Evolutionary conservation across 2,888 invertebrate genomes (phyloP), one percentile per base, ranked within the genome.

Genomic region (Itoplectis maculator): DNA sequence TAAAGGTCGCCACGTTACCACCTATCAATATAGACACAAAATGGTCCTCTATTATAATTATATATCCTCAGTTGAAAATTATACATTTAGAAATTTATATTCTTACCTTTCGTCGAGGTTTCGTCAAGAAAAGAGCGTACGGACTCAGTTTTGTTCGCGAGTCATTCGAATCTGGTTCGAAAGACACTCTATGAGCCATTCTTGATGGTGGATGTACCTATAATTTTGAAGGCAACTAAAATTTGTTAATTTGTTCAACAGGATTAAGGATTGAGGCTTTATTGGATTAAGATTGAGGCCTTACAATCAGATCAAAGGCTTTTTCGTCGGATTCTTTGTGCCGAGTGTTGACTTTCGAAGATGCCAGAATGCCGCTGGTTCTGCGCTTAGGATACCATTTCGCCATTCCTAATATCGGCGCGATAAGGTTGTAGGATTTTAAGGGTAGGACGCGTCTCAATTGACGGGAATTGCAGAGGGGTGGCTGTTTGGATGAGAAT

Each of bases 191-290:
- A 51, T 15, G 29, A 0, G 68, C 59, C n/a, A 37, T 18, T 47
- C 35, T 69, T 1, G 91, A 88, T 78, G 91, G 87, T 23, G 90
- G 91, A 77, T 92, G 89, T 65, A 92, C 91, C 92, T 92, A 78
- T 40, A 49, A 63, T 9, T 9, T 61, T 9, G 0, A 37, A 40
- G 35, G 15, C 37, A 11, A 35, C n/a, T 3, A 8, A 61, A 66
- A 18, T 49, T n/a, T 23, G 6, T n/a, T n/a, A 59, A 65, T 1
- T 13, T 42, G 11, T 18, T 40, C 8, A n/a, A 29, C 3, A 23
- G 11, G 20, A 4, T 29, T 40, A 5, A n/a, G 11, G 5, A 61
- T 49, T 4, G 6, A n/a, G n/a, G n/a, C n/a, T n/a, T n/a, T n/a
- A n/a, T n/a, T n/a, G n/a, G n/a, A n/a, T n/a, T n/a, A n/a, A n/a